Evolutionary conservation across 2,888 invertebrate species (phyloP).

Genomic region (Lithosia quadra): DNA sequence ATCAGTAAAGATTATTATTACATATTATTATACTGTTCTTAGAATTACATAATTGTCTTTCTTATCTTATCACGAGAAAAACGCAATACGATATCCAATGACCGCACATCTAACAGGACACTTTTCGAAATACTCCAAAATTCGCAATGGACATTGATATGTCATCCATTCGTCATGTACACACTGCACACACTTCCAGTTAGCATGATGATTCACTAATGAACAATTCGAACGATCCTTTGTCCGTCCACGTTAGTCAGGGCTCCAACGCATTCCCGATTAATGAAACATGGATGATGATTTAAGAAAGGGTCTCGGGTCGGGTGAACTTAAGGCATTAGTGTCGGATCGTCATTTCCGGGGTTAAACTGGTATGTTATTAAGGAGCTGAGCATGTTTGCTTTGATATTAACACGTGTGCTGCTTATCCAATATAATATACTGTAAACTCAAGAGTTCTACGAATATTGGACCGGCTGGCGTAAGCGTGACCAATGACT

Average conservation of each 20-base stretch:
- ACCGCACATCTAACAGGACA: constrained; percentile 1
- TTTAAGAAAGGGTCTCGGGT: constrained; percentile 31
- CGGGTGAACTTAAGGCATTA: constrained; percentile 44
- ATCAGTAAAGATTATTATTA: too few relatives aligned
- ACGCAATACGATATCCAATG: constrained; percentile 17
- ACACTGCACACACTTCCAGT: constrained; percentile 34
- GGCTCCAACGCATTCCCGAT: constrained; percentile 62
- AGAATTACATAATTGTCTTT: constrained; percentile 3
- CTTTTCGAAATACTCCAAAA: constrained; percentile 11
- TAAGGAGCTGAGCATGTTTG: constrained; percentile 34
- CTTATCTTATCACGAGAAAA: neutral
- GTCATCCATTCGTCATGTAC: constrained; percentile 43
- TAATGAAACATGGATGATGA: constrained; percentile 58
- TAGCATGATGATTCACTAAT: constrained; percentile 51
- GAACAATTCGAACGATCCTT: constrained; percentile 54
- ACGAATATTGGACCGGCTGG: neutral
- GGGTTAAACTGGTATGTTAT: constrained; percentile 44
- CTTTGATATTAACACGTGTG: constrained; percentile 30
- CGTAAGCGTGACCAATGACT: too few relatives aligned
- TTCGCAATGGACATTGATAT: constrained; percentile 38
- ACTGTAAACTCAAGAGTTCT: neutral
- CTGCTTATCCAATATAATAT: constrained; percentile 27
- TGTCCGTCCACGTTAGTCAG: constrained; percentile 59
- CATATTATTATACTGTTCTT: constrained; percentile 24
- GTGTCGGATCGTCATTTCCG: constrained; percentile 44